phyloP scores from a whole-genome alignment of 2,113 vertebrate species.

The Pangasianodon hypophthalmus region DNA sequence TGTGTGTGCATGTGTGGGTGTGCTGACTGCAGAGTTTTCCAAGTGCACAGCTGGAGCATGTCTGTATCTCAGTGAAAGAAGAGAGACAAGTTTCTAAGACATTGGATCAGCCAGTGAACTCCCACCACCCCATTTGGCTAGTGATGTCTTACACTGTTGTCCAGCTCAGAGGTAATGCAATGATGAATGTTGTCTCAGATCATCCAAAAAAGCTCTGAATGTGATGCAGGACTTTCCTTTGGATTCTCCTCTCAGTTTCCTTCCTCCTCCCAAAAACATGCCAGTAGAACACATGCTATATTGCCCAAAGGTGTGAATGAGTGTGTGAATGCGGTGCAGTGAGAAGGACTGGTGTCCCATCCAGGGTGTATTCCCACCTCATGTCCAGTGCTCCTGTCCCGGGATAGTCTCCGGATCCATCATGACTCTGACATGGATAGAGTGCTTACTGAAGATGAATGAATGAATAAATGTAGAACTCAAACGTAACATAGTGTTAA shows the following conservation, averaged over 20 bases:
- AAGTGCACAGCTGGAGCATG: slow-evolving; percentile 42
- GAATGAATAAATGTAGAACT: background rate
- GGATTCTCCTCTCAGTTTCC: background rate
- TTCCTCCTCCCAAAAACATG: background rate
- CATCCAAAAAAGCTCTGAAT: background rate
- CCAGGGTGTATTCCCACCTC: no score
- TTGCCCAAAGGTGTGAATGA: background rate
- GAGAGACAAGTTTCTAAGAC: slow-evolving; percentile 67
- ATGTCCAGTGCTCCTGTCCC: no score
- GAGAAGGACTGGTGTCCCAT: background rate
- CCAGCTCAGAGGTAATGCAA: slow-evolving; percentile 15
- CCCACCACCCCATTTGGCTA: slow-evolving; percentile 49
- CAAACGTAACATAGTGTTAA: background rate
- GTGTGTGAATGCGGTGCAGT: no score
- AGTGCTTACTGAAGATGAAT: background rate
- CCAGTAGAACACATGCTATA: background rate
- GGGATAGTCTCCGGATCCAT: background rate
- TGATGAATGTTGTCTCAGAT: background rate
- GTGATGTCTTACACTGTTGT: slow-evolving; percentile 48
- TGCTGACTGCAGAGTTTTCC: slow-evolving; percentile 52
- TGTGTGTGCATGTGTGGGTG: slow-evolving; percentile 8
- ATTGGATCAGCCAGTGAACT: slow-evolving; percentile 65
- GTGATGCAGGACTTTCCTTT: background rate
- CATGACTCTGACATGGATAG: background rate
- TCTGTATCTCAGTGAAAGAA: slow-evolving; percentile 52